phyloP scores from a whole-genome alignment of 2,888 invertebrate genomes.

The Coecobrya sp. region DNA sequence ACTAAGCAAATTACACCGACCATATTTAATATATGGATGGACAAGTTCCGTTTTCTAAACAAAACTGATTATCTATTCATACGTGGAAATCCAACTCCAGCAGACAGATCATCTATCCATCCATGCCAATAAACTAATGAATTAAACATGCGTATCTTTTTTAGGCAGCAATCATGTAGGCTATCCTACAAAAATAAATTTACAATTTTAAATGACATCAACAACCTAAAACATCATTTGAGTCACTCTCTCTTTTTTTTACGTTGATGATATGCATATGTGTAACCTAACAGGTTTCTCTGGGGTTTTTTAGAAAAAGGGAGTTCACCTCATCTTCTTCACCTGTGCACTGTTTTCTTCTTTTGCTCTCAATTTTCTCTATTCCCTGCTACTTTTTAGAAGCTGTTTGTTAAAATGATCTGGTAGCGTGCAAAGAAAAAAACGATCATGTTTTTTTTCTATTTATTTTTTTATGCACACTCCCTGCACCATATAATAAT shows the following conservation, averaged over 20 bases:
- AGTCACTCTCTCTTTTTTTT: neutral
- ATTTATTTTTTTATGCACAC: conserved; percentile 14
- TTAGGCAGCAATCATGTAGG: no score
- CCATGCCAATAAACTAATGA: neutral
- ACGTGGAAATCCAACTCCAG: neutral
- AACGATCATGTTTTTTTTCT: neutral
- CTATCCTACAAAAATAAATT: neutral
- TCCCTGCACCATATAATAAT: neutral
- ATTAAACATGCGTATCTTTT: neutral
- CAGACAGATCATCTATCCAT: neutral
- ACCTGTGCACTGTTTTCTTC: no score
- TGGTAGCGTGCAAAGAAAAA: neutral
- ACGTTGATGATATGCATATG: neutral
- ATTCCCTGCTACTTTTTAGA: neutral
- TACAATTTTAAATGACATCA: conserved; percentile 12
- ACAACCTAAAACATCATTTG: neutral
- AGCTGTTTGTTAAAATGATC: neutral
- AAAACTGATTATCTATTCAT: neutral
- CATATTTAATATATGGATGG: neutral
- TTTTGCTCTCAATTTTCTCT: neutral
- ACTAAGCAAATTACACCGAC: no score
- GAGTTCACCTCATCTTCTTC: no score
- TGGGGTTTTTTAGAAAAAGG: neutral
- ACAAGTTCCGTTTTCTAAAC: neutral
- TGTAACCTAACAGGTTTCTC: neutral